A percentile compares a stretch with the other conserved stretches of the same genome.
These are phyloP conservation scores for Ibidorhyncha struthersii DNA, from an alignment of 2,113 vertebrate species.

Conservation along the genomic window DNA sequence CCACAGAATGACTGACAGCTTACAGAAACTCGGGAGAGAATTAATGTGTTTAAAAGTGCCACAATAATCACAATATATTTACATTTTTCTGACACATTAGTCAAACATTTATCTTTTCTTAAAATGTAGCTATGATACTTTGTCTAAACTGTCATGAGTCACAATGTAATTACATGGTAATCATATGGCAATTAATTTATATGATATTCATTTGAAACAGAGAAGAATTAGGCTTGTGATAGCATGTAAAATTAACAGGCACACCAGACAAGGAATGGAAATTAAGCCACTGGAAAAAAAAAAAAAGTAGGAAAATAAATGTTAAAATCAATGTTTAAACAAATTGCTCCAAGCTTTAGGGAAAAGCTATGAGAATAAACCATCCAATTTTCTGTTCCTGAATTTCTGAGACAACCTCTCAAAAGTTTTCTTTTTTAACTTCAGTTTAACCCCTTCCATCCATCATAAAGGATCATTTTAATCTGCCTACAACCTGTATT, in stretches of 20 bases:
- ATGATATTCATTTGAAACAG: slow-evolving; percentile 73
- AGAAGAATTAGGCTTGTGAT: slow-evolving; percentile 68
- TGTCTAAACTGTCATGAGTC: slow-evolving; percentile 74
- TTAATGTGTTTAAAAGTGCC: slow-evolving; percentile 34
- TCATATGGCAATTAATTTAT: slow-evolving; percentile 78
- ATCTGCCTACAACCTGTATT: not conserved
- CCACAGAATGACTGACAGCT: slow-evolving; percentile 25
- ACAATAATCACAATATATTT: slow-evolving; percentile 72
- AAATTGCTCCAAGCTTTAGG: slow-evolving; percentile 38
- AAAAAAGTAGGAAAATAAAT: slow-evolving; percentile 19
- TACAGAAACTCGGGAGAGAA: slow-evolving; percentile 20
- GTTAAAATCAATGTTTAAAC: slow-evolving; percentile 59
- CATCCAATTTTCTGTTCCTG: not conserved
- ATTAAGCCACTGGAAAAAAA: slow-evolving; percentile 32
- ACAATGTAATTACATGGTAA: slow-evolving; percentile 77
- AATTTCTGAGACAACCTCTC: not conserved
- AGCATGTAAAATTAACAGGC: slow-evolving; percentile 59
- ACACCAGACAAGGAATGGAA: slow-evolving; percentile 55
- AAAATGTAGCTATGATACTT: slow-evolving; percentile 70
- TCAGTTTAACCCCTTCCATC: not conserved
- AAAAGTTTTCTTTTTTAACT: not conserved
- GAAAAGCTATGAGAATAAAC: not conserved
- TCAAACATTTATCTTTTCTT: slow-evolving; percentile 76
- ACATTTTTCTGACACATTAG: slow-evolving; percentile 74
- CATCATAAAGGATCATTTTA: fast-evolving